Conservation (phyloP, 2,797 vertebrate genomes). For the Spinibarbus caldwelli region DNA sequence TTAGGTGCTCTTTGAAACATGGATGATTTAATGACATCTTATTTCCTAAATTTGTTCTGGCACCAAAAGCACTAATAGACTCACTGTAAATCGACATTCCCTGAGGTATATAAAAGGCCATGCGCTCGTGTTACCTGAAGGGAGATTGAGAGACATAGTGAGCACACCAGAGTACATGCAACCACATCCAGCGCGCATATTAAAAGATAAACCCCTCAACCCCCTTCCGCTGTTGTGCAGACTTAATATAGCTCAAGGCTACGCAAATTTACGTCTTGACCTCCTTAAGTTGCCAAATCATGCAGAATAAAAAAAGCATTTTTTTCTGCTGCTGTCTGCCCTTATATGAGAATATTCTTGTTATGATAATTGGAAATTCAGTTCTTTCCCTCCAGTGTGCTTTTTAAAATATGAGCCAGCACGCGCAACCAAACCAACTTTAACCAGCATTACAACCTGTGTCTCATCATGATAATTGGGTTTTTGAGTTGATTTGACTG, state of each 20-base stretch:
- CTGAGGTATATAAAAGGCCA: conserved; percentile 68
- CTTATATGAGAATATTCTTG: conserved; percentile 74
- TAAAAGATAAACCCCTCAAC: conserved; percentile 9
- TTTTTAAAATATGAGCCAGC: conserved; percentile 69
- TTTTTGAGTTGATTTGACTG: conserved; percentile 86
- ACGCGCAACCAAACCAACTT: conserved; percentile 73
- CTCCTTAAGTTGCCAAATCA: conserved; percentile 71
- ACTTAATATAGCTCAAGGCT: conserved; percentile 74
- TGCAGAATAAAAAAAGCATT: conserved; percentile 67
- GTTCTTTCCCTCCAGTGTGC: conserved; percentile 63
- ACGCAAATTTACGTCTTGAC: conserved; percentile 70
- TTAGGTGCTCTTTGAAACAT: conserved; percentile 77
- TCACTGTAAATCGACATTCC: conserved; percentile 66
- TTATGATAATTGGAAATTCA: conserved; percentile 81
- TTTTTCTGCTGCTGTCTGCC: conserved; percentile 41
- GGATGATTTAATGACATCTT: conserved; percentile 82
- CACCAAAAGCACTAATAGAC: conserved; percentile 79
- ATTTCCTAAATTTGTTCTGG: conserved; percentile 81
- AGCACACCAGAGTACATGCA: conserved; percentile 69
- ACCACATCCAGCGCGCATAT: conserved; percentile 55
- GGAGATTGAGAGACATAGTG: conserved; percentile 70
- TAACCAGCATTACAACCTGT: conserved; percentile 86
- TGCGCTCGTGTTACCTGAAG: conserved; percentile 74
- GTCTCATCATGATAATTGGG: conserved; percentile 85
- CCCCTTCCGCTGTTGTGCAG: conserved; percentile 52